phyloP scores from a whole-genome alignment of 2,888 invertebrate genomes.

The Hydraecia micacea region DNA sequence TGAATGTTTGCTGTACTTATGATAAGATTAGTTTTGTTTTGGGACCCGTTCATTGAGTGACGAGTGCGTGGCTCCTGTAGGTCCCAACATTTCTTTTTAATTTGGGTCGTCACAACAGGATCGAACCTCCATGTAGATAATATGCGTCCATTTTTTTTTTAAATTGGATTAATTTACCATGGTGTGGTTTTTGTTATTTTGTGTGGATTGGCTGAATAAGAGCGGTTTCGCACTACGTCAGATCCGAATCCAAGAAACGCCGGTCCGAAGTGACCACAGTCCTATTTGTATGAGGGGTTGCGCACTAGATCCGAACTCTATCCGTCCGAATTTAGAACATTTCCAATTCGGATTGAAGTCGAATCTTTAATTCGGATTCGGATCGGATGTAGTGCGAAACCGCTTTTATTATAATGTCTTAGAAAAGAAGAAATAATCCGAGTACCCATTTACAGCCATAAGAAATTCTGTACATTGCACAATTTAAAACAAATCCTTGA shows the following conservation, averaged over 20 bases:
- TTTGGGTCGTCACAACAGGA: neutral
- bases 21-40: conserved; percentile 51
- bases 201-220: neutral
- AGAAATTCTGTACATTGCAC: neutral
- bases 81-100: neutral
- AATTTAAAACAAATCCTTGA: neutral
- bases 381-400: too few species aligned
- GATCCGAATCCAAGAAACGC: too few species aligned
- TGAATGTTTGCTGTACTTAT: conserved; percentile 32
- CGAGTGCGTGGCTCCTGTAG: neutral
- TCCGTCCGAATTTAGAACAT: too few species aligned
- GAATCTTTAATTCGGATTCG: too few species aligned
- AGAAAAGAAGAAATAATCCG: neutral
- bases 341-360: too few species aligned
- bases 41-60: conserved; percentile 1
- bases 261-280: too few species aligned
- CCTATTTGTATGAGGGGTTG: too few species aligned
- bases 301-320: too few species aligned
- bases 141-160: neutral
- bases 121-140: neutral
- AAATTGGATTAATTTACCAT: neutral
- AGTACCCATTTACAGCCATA: neutral
- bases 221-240: too few species aligned
- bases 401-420: too few species aligned
- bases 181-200: neutral